Conservation (phyloP, 2,113 vertebrate species). For the Lasiurus cinereus region DNA sequence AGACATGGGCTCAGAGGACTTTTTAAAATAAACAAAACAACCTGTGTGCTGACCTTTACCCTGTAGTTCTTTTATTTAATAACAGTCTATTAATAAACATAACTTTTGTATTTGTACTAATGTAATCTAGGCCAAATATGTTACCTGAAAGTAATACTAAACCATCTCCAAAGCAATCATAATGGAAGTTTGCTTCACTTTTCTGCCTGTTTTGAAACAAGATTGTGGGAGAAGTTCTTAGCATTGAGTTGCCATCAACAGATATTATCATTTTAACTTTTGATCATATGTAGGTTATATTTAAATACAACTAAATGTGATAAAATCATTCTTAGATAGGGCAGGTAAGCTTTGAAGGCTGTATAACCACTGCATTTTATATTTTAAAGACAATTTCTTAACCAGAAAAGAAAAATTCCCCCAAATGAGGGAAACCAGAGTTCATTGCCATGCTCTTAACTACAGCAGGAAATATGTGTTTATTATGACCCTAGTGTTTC, state of each 20-base stretch:
- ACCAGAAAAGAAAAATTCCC: constrained; percentile 4
- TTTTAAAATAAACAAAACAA: constrained; percentile 68
- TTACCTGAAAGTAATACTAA: constrained; percentile 5
- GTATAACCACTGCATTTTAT: constrained; percentile 27
- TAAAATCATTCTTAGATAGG: background rate
- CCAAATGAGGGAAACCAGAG: constrained; percentile 56
- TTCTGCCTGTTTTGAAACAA: constrained; percentile 56
- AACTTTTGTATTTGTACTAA: constrained; percentile 52
- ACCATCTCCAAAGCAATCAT: constrained; percentile 37
- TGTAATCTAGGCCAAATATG: constrained; percentile 29
- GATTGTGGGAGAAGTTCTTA: constrained; percentile 11
- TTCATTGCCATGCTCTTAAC: constrained; percentile 13
- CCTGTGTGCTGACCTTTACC: constrained; percentile 63
- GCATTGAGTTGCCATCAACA: constrained; percentile 47
- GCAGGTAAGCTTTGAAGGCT: constrained; percentile 45
- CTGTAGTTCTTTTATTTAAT: constrained; percentile 62
- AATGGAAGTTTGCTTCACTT: constrained; percentile 35
- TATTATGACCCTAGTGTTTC: constrained; percentile 34
- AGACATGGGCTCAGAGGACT: constrained; percentile 1
- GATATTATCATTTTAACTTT: constrained; percentile 20
- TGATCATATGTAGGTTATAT: constrained; percentile 35
- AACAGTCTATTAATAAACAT: constrained; percentile 66
- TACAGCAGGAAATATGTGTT: constrained; percentile 65
- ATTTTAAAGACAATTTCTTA: constrained; percentile 49
- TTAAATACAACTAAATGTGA: constrained; percentile 52